Conservation (phyloP, 2,888 invertebrate genomes). For the Drosophila suboccidentalis region DNA sequence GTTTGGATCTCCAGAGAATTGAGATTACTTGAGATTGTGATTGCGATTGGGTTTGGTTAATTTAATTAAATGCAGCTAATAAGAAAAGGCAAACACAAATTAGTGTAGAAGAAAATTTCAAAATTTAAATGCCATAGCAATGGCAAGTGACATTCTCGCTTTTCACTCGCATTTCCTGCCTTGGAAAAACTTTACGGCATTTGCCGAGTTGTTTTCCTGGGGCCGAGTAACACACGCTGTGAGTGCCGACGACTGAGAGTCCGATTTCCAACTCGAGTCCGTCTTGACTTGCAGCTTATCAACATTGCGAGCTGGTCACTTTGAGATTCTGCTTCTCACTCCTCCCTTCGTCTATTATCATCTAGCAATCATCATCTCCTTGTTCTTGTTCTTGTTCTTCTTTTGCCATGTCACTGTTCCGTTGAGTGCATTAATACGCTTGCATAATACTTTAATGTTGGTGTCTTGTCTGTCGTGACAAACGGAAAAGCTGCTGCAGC, state of each 20-base stretch:
- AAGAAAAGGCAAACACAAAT: conserved; percentile 1
- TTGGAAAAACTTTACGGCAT: conserved; percentile 43
- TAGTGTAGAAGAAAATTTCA: conserved; percentile 32
- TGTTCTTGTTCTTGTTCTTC: conserved; percentile 5
- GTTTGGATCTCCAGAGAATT: conserved; percentile 24
- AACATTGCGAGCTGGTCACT: conserved; percentile 48
- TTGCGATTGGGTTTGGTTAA: conserved; percentile 22
- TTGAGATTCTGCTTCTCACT: conserved; percentile 1
- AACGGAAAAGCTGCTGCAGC: conserved; percentile 72
- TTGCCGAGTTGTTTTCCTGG: conserved; percentile 44
- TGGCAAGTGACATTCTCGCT: conserved; percentile 43
- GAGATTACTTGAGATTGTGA: conserved; percentile 25
- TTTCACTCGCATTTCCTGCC: conserved; percentile 36
- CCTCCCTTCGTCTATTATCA: neutral
- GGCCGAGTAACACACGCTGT: conserved; percentile 59
- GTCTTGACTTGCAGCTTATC: conserved; percentile 63
- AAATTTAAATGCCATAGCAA: conserved; percentile 25
- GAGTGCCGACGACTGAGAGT: conserved; percentile 32
- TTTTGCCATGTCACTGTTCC: conserved; percentile 44
- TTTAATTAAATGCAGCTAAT: conserved; percentile 27
- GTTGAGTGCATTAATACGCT: conserved; percentile 81
- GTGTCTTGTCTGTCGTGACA: conserved; percentile 64
- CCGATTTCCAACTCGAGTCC: conserved; percentile 15
- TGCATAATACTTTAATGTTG: conserved; percentile 79
- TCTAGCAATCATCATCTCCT: conserved; percentile 2